Percentiles rank a stretch among this genome's conserved stretches.
These are phyloP conservation scores for Poecilia picta DNA, from an alignment of 2,797 vertebrate species.

Conservation along the genomic window DNA sequence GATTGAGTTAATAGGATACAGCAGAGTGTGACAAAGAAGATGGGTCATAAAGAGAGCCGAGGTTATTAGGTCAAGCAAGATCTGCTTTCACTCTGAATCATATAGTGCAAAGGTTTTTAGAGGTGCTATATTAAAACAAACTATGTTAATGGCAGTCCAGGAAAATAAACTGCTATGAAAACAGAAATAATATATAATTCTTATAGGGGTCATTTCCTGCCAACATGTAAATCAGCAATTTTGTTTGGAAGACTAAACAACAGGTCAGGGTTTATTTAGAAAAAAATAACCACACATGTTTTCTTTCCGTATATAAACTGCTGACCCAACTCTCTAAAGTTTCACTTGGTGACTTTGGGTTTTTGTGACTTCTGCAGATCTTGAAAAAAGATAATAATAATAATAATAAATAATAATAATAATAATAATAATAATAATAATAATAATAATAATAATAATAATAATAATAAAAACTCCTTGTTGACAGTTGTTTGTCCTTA, in stretches of 20 bases:
- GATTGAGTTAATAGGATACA: constrained; percentile 43
- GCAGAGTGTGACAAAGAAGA: constrained; percentile 24
- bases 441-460: no score
- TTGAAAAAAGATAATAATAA: not conserved
- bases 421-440: no score
- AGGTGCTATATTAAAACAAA: not conserved
- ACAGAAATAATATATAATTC: not conserved
- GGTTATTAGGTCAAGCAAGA: constrained; percentile 12
- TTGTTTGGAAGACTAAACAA: not conserved
- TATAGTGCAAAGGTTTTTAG: not conserved
- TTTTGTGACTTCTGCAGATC: not conserved
- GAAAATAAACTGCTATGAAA: not conserved
- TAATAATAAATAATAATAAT: no score
- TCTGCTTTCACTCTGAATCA: not conserved
- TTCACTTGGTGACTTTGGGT: not conserved
- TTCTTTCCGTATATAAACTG: not conserved
- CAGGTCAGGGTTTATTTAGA: not conserved
- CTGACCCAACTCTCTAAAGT: not conserved
- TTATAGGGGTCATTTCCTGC: not conserved
- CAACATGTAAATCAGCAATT: not conserved
- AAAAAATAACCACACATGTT: not conserved
- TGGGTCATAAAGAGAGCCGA: constrained; percentile 20
- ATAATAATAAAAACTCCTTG: not conserved
- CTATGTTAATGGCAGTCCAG: not conserved
- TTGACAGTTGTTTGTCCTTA: not conserved